phyloP scores from a whole-genome alignment of 2,113 vertebrate species.

The Dasyurus viverrinus region DNA sequence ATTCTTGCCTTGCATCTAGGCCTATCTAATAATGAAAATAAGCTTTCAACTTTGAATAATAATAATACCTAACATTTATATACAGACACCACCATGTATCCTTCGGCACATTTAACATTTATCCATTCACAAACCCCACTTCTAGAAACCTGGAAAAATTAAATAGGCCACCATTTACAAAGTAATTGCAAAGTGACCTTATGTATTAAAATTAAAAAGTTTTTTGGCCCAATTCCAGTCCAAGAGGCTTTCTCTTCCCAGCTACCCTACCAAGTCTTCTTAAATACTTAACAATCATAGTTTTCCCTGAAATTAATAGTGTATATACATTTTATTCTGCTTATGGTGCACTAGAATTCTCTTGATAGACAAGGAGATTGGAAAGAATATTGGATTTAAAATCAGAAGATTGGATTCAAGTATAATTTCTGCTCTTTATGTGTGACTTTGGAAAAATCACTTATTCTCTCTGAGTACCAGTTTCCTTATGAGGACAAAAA shows the following conservation, averaged over 20 bases:
- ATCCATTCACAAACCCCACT: not conserved
- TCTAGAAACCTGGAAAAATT: not conserved
- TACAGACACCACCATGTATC: not conserved
- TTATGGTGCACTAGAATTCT: not conserved
- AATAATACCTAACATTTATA: not conserved
- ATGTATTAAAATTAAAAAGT: not conserved
- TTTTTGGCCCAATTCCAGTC: not conserved
- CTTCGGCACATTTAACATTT: not conserved
- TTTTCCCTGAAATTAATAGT: not conserved
- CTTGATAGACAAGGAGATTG: not conserved
- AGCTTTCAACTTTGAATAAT: not conserved
- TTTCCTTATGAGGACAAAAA: not conserved
- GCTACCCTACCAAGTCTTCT: not conserved
- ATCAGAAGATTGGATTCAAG: not conserved
- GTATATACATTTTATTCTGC: not conserved
- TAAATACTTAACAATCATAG: not conserved
- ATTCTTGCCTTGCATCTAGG: not conserved
- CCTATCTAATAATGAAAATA: not conserved
- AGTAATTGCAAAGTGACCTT: not conserved
- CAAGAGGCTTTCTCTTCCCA: not conserved
- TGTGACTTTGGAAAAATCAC: not conserved
- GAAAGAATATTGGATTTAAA: not conserved
- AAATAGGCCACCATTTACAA: not conserved
- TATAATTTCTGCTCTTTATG: not conserved
- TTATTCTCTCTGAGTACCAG: not conserved